A percentile compares a stretch with the other conserved stretches of the same genome.
These are phyloP conservation scores for Nomada flava DNA, from an alignment of 2,888 invertebrate species.

Conservation along the genomic window DNA sequence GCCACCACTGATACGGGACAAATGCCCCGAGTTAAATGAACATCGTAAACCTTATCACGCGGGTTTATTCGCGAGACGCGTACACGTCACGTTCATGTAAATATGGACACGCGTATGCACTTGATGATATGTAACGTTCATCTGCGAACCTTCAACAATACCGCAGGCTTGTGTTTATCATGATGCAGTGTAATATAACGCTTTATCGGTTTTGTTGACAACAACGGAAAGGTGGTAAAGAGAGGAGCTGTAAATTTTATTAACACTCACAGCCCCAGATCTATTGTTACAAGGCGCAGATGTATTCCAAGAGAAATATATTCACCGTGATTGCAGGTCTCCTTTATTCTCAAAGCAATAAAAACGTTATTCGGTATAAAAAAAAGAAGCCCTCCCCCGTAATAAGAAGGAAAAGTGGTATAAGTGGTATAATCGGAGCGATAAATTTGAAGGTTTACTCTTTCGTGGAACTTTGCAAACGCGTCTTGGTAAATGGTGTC, in stretches of 20 bases:
- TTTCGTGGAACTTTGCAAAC: background rate
- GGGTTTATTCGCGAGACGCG: constrained; percentile 55
- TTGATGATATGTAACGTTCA: constrained; percentile 33
- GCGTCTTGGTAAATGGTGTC: too few species aligned
- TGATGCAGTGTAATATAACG: constrained; percentile 25
- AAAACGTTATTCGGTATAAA: background rate
- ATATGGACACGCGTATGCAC: constrained; percentile 23
- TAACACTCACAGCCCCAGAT: constrained; percentile 28
- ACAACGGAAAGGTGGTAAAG: constrained; percentile 10
- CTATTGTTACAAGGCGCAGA: background rate
- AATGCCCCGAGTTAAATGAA: constrained; percentile 47
- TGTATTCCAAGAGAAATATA: background rate
- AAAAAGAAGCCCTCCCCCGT: background rate
- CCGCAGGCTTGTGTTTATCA: constrained; percentile 28
- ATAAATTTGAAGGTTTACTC: background rate
- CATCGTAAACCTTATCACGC: constrained; percentile 68
- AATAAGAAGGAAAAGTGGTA: background rate
- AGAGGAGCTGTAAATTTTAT: constrained; percentile 39
- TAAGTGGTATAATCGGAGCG: background rate
- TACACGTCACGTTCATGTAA: constrained; percentile 34
- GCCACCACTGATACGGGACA: constrained; percentile 53
- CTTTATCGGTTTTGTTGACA: constrained; percentile 26
- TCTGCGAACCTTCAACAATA: constrained; percentile 34
- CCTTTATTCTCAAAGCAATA: background rate
- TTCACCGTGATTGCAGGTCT: background rate